A percentile compares a stretch with the other conserved stretches of the same genome.
phyloP scores from a whole-genome alignment of 1,140 invertebrate genomes.

The Plutomurus gul region DNA sequence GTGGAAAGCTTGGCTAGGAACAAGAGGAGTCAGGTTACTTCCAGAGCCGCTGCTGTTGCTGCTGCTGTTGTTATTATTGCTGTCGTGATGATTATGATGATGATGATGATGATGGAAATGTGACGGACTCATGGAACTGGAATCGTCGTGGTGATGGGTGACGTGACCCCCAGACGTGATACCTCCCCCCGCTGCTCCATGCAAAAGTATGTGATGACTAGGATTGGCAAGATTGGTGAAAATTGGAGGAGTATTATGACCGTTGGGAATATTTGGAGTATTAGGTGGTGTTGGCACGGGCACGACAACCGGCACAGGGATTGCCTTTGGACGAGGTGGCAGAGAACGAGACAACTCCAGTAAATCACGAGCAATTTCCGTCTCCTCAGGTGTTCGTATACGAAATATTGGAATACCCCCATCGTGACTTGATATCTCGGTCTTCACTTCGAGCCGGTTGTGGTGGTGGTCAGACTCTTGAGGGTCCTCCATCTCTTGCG shows the following conservation, averaged over 20 bases:
- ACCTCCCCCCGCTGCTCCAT: not conserved
- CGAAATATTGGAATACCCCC: slow-evolving; percentile 50
- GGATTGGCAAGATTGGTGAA: not conserved
- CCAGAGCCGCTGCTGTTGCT: not conserved
- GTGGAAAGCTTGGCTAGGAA: slow-evolving; percentile 40
- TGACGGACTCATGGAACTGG: not conserved
- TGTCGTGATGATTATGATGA: not conserved
- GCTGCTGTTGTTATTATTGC: slow-evolving; percentile 16
- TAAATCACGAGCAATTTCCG: slow-evolving; percentile 61
- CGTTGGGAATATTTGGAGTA: slow-evolving; percentile 29
- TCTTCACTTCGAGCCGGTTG: slow-evolving; percentile 30
- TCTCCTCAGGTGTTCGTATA: slow-evolving; percentile 67
- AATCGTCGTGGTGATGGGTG: not conserved
- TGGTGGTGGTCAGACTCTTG: not conserved
- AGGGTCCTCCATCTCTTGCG: slow-evolving; percentile 25
- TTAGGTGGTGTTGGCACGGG: slow-evolving; percentile 38
- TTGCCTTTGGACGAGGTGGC: slow-evolving; percentile 43
- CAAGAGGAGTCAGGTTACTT: slow-evolving; percentile 27
- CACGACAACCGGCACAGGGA: slow-evolving; percentile 37
- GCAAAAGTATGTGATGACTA: not conserved
- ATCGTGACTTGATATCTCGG: slow-evolving; percentile 47
- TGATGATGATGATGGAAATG: not conserved
- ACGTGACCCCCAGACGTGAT: not conserved
- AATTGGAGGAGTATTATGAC: not conserved
- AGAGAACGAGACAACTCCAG: slow-evolving; percentile 50